Conservation (phyloP, 1,140 invertebrate genomes). For the Antheraea pernyi region DNA sequence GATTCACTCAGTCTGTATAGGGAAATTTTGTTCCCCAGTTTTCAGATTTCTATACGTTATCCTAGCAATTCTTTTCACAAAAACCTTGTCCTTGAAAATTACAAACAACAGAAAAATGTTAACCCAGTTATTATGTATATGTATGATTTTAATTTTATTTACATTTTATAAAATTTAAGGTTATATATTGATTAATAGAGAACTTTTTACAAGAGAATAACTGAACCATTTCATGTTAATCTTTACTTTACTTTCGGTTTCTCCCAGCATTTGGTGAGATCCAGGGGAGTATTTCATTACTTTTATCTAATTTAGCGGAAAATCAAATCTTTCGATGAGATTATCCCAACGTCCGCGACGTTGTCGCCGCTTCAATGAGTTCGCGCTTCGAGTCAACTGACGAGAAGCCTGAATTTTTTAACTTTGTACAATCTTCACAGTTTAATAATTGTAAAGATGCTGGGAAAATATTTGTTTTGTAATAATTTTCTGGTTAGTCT, state of each 20-base stretch:
- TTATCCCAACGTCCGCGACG: conserved; percentile 55
- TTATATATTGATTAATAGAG: not conserved
- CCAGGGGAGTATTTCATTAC: conserved; percentile 68
- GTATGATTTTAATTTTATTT: too few species aligned
- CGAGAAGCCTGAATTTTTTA: not conserved
- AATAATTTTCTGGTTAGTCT: too few species aligned
- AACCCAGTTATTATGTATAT: too few species aligned
- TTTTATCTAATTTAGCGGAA: conserved; percentile 76
- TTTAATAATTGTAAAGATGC: not conserved
- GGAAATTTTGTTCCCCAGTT: too few species aligned
- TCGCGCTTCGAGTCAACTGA: conserved; percentile 28
- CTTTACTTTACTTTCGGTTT: conserved; percentile 22
- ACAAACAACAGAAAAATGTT: too few species aligned
- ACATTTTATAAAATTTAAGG: too few species aligned
- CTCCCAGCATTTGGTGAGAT: conserved; percentile 34
- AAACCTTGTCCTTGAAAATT: too few species aligned
- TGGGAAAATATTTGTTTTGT: not conserved
- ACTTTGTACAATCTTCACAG: not conserved
- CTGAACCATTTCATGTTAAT: not conserved
- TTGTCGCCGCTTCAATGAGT: conserved; percentile 31
- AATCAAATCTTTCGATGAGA: conserved; percentile 75
- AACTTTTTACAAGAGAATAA: not conserved
- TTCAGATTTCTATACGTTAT: too few species aligned
- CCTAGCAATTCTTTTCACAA: too few species aligned
- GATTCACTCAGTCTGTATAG: too few species aligned